Base-by-base conservation (phyloP, 1,140 invertebrate genomes). In the Neodiprion lecontei region DNA sequence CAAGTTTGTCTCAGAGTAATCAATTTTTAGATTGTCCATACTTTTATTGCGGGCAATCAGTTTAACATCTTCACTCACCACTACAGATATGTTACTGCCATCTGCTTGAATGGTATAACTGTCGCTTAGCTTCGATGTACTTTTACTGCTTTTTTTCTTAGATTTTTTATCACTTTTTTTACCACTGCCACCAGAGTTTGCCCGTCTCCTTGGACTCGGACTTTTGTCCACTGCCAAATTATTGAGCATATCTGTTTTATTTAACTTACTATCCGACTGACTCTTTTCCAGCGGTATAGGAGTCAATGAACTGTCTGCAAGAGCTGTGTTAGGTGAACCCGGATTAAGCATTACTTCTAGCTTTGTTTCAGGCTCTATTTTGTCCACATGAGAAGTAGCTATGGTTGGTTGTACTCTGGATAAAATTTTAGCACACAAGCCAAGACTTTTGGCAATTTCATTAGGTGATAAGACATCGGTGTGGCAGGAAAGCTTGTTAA, bases 341-440 rank as follows among this genome's bases (percentile, higher is more conserved):
- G 69, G 69, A n/a, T 66, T 78, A 12, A 40, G 14, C 48, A 71
- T 76, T 67, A 50, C 67, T 9, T 84, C 79, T 0, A 78, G 67
- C 72, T 78, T 79, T 0, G 47, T 66, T 69, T 81, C 79, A 0
- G 49, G 8, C 7, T 82, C 81, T 8, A 69, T 72, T 70, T 83
- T 84, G 12, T 86, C 84, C 4, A 78, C 50, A 9, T 81, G 77
- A 9, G 79, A 75, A 12, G 82, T 77, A 3, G 86, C 81, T 76
- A 90, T 85, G 65, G 91, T 89, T 1, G 94, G 94, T 81, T 95
- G 94, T 3, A 96, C 93, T 83, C 94, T 93, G 0, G 92, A 92
- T 17, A 96, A 87, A 77, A 96, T 93, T 87, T 95, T 95, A 49
- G 91, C 91, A 80, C 94, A 95, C 0, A 96, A 86, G 70, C 91